Conservation (phyloP, 2,113 vertebrate genomes). For the Heterotilapia buettikoferi region DNA sequence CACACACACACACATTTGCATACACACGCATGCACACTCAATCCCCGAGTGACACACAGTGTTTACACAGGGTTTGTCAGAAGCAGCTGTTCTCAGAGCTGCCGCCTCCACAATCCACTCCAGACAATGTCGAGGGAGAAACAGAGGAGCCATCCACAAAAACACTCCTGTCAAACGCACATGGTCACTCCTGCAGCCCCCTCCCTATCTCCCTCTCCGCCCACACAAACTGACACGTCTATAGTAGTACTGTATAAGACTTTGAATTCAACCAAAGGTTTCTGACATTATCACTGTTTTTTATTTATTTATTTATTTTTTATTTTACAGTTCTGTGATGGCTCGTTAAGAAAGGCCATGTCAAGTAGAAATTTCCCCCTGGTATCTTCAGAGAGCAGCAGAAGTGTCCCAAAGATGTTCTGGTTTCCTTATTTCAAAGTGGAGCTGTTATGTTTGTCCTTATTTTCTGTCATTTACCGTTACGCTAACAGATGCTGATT, state of each 20-base stretch:
- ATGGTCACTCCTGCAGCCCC: constrained; percentile 43
- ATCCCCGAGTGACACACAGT: constrained; percentile 45
- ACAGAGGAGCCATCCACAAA: constrained; percentile 38
- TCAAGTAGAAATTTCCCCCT: neutral
- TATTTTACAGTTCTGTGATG: neutral
- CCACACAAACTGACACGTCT: neutral
- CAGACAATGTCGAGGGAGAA: constrained; percentile 44
- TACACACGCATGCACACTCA: neutral
- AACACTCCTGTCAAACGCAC: constrained; percentile 64
- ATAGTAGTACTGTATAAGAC: neutral
- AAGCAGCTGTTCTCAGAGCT: constrained; percentile 64
- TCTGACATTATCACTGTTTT: neutral
- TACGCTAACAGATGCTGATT: neutral
- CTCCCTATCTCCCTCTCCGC: neutral
- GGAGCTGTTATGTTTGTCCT: neutral
- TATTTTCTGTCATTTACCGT: neutral
- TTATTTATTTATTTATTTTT: neutral
- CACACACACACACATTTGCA: constrained; percentile 1
- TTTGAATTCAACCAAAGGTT: neutral
- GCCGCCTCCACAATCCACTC: constrained; percentile 54
- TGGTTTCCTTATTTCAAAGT: neutral
- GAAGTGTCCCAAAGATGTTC: neutral
- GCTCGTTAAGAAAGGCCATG: neutral
- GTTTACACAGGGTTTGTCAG: constrained; percentile 55
- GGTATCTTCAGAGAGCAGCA: neutral